Evolutionary conservation across 2,113 vertebrate genomes (phyloP).

Genomic region (Cavia aperea): DNA sequence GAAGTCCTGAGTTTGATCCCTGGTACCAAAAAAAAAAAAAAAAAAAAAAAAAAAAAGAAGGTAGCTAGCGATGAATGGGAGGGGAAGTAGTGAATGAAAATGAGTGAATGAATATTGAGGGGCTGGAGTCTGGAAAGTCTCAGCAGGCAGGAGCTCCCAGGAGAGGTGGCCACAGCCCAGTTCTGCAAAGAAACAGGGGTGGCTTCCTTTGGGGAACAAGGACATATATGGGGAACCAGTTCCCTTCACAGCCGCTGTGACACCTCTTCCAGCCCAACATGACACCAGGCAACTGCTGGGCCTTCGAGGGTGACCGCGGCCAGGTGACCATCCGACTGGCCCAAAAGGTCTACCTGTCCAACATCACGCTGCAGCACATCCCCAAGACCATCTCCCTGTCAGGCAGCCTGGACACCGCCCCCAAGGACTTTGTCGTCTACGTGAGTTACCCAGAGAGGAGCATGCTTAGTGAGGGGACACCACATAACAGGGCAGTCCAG

Average conservation of each 20-base stretch:
- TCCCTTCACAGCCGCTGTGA: no score
- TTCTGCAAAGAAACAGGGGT: neutral
- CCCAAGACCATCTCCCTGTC: constrained; percentile 68
- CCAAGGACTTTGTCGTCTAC: constrained; percentile 67
- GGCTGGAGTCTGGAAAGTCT: neutral
- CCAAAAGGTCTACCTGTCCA: constrained; percentile 67
- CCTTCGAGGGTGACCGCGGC: constrained; percentile 60
- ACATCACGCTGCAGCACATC: constrained; percentile 67
- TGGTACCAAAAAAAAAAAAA: no score
- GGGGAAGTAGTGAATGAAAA: neutral
- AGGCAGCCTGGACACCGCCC: constrained; percentile 59
- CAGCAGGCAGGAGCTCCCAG: neutral
- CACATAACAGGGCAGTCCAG: fast-evolving
- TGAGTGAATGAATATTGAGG: neutral
- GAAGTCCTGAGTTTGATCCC: no score
- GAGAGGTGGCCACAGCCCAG: neutral
- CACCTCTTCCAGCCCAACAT: constrained; percentile 58
- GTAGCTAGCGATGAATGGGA: neutral
- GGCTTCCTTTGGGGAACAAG: neutral
- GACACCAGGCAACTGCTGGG: constrained; percentile 71
- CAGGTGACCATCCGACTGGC: constrained; percentile 69
- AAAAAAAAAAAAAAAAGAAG: neutral
- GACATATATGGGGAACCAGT: no score
- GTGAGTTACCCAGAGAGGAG: constrained; percentile 26
- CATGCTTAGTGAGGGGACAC: neutral